phyloP scores from a whole-genome alignment of 2,888 invertebrate genomes.

The Heliconius erato region DNA sequence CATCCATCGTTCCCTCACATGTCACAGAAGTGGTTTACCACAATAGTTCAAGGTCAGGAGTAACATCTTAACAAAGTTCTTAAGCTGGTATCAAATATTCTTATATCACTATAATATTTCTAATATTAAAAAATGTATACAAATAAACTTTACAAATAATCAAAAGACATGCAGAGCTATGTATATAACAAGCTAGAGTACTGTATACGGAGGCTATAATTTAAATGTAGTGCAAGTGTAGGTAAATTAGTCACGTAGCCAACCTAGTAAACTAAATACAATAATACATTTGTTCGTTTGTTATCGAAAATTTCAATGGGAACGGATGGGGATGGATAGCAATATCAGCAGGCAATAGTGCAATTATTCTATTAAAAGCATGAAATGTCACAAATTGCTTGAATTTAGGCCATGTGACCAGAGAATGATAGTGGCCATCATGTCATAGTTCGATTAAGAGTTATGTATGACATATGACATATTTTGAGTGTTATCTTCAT shows the following conservation, averaged over 20 bases:
- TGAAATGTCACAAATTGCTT: conserved; percentile 26
- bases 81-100: neutral
- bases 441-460: no score
- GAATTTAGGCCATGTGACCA: neutral
- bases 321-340: conserved; percentile 57
- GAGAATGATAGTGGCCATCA: neutral
- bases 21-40: conserved; percentile 49
- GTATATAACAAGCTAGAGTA: neutral
- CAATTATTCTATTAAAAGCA: conserved; percentile 41
- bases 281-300: conserved; percentile 52
- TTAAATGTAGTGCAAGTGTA: conserved; percentile 37
- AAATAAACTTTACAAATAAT: neutral
- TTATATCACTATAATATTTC: neutral
- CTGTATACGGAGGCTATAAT: conserved; percentile 26
- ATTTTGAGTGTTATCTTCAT: no score
- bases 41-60: conserved; percentile 48
- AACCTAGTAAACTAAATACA: conserved; percentile 53
- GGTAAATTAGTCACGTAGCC: conserved; percentile 49
- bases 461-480: no score
- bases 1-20: conserved; percentile 44
- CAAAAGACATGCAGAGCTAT: neutral
- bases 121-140: neutral
- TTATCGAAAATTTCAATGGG: conserved; percentile 58
- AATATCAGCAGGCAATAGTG: conserved; percentile 46
- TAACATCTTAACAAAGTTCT: conserved; percentile 43